Base-by-base conservation (phyloP, 2,113 vertebrate genomes). In the Apistogramma diplotaenia region DNA sequence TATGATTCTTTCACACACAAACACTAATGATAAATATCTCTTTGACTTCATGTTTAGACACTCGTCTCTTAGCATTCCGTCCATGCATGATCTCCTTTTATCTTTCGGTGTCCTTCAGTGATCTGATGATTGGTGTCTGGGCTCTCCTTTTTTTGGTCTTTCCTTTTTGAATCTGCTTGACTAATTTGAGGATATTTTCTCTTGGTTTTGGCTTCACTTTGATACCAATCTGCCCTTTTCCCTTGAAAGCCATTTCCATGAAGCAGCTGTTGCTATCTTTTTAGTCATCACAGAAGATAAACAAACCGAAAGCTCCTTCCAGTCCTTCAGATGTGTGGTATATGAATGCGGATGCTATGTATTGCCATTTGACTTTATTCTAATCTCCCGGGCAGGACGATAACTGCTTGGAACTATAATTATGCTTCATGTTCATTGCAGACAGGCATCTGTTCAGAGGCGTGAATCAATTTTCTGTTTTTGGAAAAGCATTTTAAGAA, bases 281-380 rank as follows among this genome's bases (percentile, higher is more conserved):
- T 58, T 73, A 89, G 91, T 90, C 92, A 93, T 94, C 89, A 85
- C 81, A 86, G 89, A 92, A 90, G 81, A 84, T 29, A 35, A 82
- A 76, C 19, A 31, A 82, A 76, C 8, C 23, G 57, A 65, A 65
- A 31, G 4, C 75, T 49, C 6, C 12, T 15, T 40, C 23, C 1
- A 25, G 25, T 19, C 21, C 31, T 23, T 57, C 12, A 57, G 65
- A 86, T 88, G 89, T 94, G 93, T 85, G 94, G 94, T 95, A 89
- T 92, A 91, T 94, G 92, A 92, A 91, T 83, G 88, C 90, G 92
- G 94, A 91, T 57, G 90, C 85, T 91, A 19, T 78, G 49, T 72
- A 5, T 76, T 92, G 84, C 84, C 72, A 25, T 74, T 78, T 78
- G 35, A 19, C 53, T n/a, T 55, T 12, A 21, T 46, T 81, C 27